phyloP scores from a whole-genome alignment of 2,113 vertebrate genomes.

The Aleadryas rufinucha region DNA sequence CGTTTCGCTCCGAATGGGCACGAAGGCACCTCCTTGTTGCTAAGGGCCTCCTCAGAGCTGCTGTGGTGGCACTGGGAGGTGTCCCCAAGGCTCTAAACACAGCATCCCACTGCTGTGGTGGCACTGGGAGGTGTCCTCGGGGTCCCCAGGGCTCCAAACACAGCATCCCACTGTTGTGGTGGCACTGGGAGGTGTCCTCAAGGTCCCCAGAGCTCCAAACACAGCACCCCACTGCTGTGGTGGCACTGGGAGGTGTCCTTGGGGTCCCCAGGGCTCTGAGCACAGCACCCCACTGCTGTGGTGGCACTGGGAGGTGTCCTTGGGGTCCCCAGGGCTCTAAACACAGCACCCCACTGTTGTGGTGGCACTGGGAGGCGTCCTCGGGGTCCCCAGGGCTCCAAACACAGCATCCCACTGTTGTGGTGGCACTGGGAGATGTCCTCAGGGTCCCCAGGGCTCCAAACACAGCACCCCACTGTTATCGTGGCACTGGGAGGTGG shows the following conservation, averaged over 20 bases:
- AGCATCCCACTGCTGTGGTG: neutral
- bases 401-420: neutral
- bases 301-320: no score
- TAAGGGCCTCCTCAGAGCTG: neutral
- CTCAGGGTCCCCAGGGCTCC: neutral
- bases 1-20: neutral
- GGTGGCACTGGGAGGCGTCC: no score
- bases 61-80: neutral
- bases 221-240: fast-evolving
- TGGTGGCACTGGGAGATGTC: no score
- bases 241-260: no score
- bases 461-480: fast-evolving
- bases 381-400: no score
- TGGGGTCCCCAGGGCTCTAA: neutral
- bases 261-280: no score
- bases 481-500: no score
- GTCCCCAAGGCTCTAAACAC: neutral
- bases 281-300: neutral
- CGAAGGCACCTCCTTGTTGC: neutral
- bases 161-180: neutral
- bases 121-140: no score
- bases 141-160: no score
- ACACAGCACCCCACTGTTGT: fast-evolving
- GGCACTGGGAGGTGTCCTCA: no score
- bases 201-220: neutral